phyloP scores from a whole-genome alignment of 1,140 invertebrate genomes.

The Drosophila prosaltans region DNA sequence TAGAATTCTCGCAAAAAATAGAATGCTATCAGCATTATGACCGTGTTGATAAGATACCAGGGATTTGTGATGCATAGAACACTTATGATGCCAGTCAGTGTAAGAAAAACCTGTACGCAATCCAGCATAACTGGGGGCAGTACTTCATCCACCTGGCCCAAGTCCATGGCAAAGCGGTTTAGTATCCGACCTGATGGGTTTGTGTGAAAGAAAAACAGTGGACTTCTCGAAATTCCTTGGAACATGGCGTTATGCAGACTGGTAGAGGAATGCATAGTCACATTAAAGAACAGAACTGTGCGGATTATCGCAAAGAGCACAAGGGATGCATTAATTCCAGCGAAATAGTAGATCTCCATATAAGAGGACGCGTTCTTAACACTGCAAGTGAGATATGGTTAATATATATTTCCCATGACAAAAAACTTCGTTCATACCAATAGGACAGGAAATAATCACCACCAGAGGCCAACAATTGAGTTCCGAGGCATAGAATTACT shows the following conservation, averaged over 20 bases:
- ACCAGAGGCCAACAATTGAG: conserved; percentile 45
- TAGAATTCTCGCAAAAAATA: conserved; percentile 90
- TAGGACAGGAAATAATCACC: conserved; percentile 53
- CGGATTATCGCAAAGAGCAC: conserved; percentile 64
- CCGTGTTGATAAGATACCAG: conserved; percentile 88
- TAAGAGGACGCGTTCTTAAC: conserved; percentile 49
- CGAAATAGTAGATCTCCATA: conserved; percentile 61
- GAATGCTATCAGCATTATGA: conserved; percentile 88
- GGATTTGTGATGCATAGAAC: conserved; percentile 91
- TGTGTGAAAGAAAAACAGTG: conserved; percentile 91
- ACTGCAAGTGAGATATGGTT: conserved; percentile 18
- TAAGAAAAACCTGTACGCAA: conserved; percentile 88
- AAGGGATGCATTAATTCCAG: conserved; percentile 50
- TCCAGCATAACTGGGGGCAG: conserved; percentile 91
- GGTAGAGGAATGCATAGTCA: conserved; percentile 60
- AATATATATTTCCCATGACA: too few species aligned
- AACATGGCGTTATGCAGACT: conserved; percentile 62
- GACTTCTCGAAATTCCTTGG: conserved; percentile 81
- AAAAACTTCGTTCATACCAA: conserved; percentile 39
- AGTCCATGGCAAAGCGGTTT: conserved; percentile 91
- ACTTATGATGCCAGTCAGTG: conserved; percentile 86
- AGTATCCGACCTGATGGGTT: conserved; percentile 90
- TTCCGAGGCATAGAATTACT: conserved; percentile 40
- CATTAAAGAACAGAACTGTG: conserved; percentile 57
- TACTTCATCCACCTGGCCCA: conserved; percentile 92